Evolutionary conservation across 2,888 invertebrate genomes (phyloP), one percentile per base, ranked within the genome.

Genomic region (Andrena flavipes): DNA sequence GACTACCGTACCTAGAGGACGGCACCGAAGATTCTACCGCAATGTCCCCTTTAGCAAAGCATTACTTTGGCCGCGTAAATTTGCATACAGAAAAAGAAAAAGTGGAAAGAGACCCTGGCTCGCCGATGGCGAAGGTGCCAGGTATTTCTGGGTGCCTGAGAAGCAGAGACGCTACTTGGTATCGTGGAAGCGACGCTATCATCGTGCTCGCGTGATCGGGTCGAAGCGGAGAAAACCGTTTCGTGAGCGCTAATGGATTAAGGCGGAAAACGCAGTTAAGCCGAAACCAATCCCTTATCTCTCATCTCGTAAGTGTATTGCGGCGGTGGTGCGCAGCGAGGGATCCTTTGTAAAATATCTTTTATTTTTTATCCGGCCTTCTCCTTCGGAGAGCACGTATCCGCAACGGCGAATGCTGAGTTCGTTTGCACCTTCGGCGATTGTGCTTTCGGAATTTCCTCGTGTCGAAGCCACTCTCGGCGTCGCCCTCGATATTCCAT

Each of bases 231-330:
- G 85, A 85, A 80, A 88, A 83, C 75, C 82, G 87, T 87, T 88
- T 87, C 88, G 88, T 88, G 87, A 88, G 87, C 86, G 84, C 88
- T 88, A 88, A 88, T 88, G 88, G 88, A 88, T 88, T 88, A 88
- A 88, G 87, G 88, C 88, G 87, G 88, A 88, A 88, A 88, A 88
- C 81, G 83, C 85, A 87, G 84, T 87, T 87, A 87, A 87, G 86
- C 88, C 88, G 86, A 88, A 88, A 88, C 88, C 88, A 88, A 88
- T 88, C 86, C 87, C 88, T 87, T 88, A 88, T 88, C 88, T 83
- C 80, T 87, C 85, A 87, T 88, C 87, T 80, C 79, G 88, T 83
- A 86, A 88, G 88, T 88, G 87, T 87, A 87, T 84, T 87, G 81
- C 84, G 81, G 60, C 54, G 67, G 64, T 67, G 67, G 35, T 74